Percentiles rank a stretch among this genome's conserved stretches.
Conservation (phyloP, 2,888 invertebrate genomes). For the Zaprionus bogoriensis region DNA sequence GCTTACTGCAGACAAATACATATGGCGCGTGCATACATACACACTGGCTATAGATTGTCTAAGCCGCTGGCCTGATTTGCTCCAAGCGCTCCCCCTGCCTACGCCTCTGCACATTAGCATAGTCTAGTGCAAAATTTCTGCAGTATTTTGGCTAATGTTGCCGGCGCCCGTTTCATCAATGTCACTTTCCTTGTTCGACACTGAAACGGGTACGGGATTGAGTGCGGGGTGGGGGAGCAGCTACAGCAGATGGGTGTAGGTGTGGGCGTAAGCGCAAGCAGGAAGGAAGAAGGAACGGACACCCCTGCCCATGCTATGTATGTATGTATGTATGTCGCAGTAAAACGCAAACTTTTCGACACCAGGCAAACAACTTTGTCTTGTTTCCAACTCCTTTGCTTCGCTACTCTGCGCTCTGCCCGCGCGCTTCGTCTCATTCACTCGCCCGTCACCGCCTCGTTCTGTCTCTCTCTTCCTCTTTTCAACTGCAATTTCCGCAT, state of each 20-base stretch:
- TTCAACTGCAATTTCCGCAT: slow-evolving; percentile 33
- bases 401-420: neutral
- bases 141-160: slow-evolving; percentile 70
- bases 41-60: too few relatives aligned
- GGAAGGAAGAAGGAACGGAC: neutral
- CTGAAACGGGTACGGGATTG: neutral
- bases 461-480: neutral
- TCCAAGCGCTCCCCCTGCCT: neutral
- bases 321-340: too few relatives aligned
- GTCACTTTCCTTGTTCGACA: slow-evolving; percentile 36
- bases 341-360: slow-evolving; percentile 50
- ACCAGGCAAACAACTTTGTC: slow-evolving; percentile 53
- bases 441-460: neutral
- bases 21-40: too few relatives aligned
- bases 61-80: neutral
- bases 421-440: neutral
- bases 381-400: slow-evolving; percentile 17
- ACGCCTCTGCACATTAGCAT: neutral
- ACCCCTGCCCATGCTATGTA: neutral
- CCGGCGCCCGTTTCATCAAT: slow-evolving; percentile 64
- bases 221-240: too few relatives aligned
- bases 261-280: neutral
- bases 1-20: too few relatives aligned
- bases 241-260: too few relatives aligned
- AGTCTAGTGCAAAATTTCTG: slow-evolving; percentile 54